These are phyloP conservation scores for Bucco capensis DNA, from an alignment of 2,113 vertebrate species.

Conservation along the genomic window DNA sequence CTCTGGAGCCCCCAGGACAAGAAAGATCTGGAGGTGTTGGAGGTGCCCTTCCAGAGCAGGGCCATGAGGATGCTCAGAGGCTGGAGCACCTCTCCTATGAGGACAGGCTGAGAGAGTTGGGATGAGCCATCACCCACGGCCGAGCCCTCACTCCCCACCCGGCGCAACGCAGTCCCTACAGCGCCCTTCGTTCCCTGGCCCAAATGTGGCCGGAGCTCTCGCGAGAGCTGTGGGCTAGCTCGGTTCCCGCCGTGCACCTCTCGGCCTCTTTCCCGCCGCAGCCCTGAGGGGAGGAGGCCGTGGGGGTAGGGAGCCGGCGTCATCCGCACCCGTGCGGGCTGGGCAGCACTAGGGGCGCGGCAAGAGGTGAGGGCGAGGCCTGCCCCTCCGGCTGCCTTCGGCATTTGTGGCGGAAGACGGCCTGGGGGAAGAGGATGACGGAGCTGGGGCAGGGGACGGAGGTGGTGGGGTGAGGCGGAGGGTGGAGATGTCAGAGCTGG, in stretches of 20 bases:
- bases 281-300: slow-evolving; percentile 70
- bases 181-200: not conserved
- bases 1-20: too few relatives aligned
- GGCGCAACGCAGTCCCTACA: not conserved
- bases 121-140: too few relatives aligned
- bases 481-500: too few relatives aligned
- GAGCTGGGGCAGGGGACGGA: not conserved
- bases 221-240: slow-evolving; percentile 8
- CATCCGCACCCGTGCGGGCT: not conserved
- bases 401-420: not conserved
- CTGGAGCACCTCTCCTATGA: too few relatives aligned
- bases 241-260: slow-evolving; percentile 46
- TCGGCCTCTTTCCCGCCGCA: slow-evolving; percentile 76
- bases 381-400: not conserved
- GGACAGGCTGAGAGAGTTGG: too few relatives aligned
- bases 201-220: slow-evolving; percentile 1
- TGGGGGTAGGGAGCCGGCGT: not conserved
- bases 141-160: too few relatives aligned
- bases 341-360: not conserved
- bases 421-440: too few relatives aligned
- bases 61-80: too few relatives aligned
- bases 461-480: too few relatives aligned
- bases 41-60: too few relatives aligned
- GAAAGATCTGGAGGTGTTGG: too few relatives aligned
- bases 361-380: not conserved